Percentiles rank a stretch among this genome's conserved stretches.
Evolutionary conservation across 2,113 vertebrate species (phyloP).

Genomic region (Chionis minor): DNA sequence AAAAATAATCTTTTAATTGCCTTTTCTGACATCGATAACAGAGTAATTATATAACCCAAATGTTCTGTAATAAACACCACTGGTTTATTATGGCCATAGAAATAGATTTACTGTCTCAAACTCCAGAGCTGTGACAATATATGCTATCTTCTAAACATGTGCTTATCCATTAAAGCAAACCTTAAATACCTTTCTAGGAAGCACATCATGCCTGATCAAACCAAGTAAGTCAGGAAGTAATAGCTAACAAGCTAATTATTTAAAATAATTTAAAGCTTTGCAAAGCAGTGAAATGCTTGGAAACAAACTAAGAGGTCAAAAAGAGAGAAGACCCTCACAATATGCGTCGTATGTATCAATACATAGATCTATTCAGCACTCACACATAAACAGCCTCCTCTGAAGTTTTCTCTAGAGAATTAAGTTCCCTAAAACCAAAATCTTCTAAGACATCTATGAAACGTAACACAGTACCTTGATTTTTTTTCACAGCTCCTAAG

Average conservation of each 20-base stretch:
- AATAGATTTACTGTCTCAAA: neutral
- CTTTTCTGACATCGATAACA: neutral
- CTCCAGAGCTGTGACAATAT: neutral
- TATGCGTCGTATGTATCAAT: accelerated
- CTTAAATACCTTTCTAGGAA: neutral
- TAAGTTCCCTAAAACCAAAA: neutral
- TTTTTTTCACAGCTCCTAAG: neutral
- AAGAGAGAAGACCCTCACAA: neutral
- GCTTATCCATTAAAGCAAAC: neutral
- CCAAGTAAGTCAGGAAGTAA: neutral
- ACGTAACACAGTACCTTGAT: neutral
- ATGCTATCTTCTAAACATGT: neutral
- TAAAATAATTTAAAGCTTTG: neutral
- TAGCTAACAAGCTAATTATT: neutral
- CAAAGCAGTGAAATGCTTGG: neutral
- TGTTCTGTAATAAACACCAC: neutral
- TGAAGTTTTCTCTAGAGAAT: neutral
- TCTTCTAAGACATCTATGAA: neutral
- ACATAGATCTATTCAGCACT: neutral
- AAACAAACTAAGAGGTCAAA: neutral
- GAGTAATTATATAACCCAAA: neutral
- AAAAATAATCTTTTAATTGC: neutral
- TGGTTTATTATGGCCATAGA: neutral
- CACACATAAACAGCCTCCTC: neutral
- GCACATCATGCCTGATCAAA: neutral